Conservation (phyloP, 2,888 invertebrate genomes). For the Dinocampus coccinellae region DNA sequence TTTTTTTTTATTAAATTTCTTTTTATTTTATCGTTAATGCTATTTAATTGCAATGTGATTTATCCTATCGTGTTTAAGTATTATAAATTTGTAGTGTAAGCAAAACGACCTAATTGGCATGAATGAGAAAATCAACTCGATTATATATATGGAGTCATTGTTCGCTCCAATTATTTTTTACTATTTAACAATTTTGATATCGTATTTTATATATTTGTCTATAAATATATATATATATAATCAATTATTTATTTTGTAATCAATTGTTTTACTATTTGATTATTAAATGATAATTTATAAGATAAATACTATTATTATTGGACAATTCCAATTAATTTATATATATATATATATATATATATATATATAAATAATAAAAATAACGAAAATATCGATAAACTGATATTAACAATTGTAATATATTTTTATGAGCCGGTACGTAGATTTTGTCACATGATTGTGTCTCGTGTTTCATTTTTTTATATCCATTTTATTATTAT, state of each 20-base stretch:
- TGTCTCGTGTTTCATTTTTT: not conserved
- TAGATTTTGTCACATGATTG: not conserved
- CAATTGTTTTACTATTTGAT: not conserved
- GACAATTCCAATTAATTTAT: too few species aligned
- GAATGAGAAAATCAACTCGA: slow-evolving; percentile 36
- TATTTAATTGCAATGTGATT: not conserved
- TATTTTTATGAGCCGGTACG: not conserved
- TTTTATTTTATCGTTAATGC: not conserved
- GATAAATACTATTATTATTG: too few species aligned
- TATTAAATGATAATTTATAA: not conserved
- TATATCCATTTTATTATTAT: not conserved
- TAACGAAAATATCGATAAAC: too few species aligned
- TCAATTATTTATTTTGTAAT: not conserved
- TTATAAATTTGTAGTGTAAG: slow-evolving; percentile 33
- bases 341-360: too few species aligned
- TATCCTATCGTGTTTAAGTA: slow-evolving; percentile 32
- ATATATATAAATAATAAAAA: too few species aligned
- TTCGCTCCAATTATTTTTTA: slow-evolving; percentile 22
- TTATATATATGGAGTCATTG: slow-evolving; percentile 11
- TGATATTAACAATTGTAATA: too few species aligned
- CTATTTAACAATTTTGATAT: not conserved
- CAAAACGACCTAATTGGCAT: slow-evolving; percentile 43
- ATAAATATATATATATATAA: too few species aligned
- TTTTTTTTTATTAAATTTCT: not conserved
- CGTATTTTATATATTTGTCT: too few species aligned